A percentile compares a stretch with the other conserved stretches of the same genome.
Conservation (phyloP, 2,113 vertebrate species). For the Dicrurus megarhynchus region DNA sequence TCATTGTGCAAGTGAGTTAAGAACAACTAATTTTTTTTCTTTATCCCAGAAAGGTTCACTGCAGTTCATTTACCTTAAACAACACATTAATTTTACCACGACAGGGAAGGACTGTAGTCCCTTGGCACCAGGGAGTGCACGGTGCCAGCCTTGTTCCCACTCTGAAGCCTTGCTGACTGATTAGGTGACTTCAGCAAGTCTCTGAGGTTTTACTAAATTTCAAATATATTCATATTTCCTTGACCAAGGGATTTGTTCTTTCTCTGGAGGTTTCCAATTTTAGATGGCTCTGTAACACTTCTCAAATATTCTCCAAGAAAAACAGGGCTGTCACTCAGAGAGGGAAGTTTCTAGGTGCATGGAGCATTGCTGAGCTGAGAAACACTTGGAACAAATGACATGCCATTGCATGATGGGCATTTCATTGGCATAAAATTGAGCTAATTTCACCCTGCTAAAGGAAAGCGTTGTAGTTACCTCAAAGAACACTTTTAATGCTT, state of each 20-base stretch:
- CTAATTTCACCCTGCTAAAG: background rate
- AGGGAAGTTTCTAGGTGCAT: background rate
- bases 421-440: background rate
- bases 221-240: background rate
- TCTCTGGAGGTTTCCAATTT: background rate
- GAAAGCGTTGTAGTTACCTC: background rate
- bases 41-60: background rate
- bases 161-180: background rate
- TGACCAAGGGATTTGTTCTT: background rate
- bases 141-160: background rate
- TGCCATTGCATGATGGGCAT: background rate
- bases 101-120: background rate
- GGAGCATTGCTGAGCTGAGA: background rate
- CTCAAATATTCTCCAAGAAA: background rate
- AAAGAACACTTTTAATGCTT: background rate
- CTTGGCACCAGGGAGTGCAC: background rate
- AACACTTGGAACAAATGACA: background rate
- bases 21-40: background rate
- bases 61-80: background rate
- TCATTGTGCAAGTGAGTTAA: background rate
- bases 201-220: background rate
- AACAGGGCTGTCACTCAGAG: background rate
- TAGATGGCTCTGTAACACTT: background rate
- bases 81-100: background rate
- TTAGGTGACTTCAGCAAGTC: background rate